phyloP scores from a whole-genome alignment of 2,797 vertebrate species.

The Diceros bicornis region DNA sequence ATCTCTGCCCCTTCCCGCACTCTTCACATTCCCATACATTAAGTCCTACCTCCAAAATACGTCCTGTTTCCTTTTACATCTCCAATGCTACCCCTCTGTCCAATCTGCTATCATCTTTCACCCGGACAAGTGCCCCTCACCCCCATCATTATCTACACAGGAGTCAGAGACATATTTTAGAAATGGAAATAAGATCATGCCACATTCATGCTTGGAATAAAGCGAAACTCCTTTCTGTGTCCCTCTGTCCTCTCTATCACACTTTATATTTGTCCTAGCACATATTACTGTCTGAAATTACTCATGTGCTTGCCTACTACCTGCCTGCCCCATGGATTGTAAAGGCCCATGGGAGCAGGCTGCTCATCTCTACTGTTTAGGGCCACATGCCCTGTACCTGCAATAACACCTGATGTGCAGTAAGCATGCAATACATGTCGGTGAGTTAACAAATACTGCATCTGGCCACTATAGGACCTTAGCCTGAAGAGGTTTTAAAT shows the following conservation, averaged over 20 bases:
- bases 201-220: not conserved
- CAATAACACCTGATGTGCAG: not conserved
- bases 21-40: not conserved
- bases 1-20: not conserved
- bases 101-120: not conserved
- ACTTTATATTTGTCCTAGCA: not conserved
- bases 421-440: not conserved
- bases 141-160: not conserved
- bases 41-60: not conserved
- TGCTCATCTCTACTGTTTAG: not conserved
- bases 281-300: not conserved
- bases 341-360: not conserved
- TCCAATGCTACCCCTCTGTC: not conserved
- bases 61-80: not conserved
- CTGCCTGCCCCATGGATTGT: not conserved
- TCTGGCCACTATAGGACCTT: not conserved
- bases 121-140: not conserved
- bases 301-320: not conserved
- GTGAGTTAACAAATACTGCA: not conserved
- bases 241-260: not conserved
- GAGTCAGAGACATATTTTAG: constrained; percentile 8
- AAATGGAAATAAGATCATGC: not conserved
- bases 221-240: not conserved
- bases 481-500: not conserved
- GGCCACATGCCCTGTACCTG: not conserved